phyloP scores from a whole-genome alignment of 2,797 vertebrate genomes.

The Oreonectes daqikongensis region DNA sequence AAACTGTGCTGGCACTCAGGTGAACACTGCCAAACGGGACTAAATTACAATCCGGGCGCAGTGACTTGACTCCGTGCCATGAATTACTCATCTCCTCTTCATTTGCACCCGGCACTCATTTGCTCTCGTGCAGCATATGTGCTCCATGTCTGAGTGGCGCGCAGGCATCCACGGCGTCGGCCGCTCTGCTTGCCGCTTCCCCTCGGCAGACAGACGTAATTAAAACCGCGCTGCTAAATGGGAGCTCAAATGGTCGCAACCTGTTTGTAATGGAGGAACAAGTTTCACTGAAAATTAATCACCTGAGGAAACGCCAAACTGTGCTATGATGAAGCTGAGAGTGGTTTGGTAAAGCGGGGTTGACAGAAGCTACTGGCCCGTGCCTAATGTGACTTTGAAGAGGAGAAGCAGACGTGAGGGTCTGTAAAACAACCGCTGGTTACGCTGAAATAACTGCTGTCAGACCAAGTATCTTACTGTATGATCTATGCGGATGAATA shows the following conservation, averaged over 20 bases:
- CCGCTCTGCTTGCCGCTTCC: slow-evolving; percentile 26
- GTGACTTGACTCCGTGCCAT: slow-evolving; percentile 27
- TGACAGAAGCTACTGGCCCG: slow-evolving; percentile 47
- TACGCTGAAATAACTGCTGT: neutral
- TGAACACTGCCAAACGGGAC: slow-evolving; percentile 38
- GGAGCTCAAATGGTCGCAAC: slow-evolving; percentile 50
- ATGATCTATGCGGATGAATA: no score
- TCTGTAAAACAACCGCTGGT: slow-evolving; percentile 3
- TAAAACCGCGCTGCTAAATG: slow-evolving; percentile 43
- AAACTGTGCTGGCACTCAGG: slow-evolving; percentile 42
- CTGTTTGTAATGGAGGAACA: slow-evolving; percentile 41
- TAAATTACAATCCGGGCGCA: slow-evolving; percentile 33
- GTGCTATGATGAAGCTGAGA: slow-evolving; percentile 48
- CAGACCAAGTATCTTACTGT: neutral
- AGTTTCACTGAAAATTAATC: slow-evolving; percentile 54
- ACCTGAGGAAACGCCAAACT: slow-evolving; percentile 54
- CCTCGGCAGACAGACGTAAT: slow-evolving; percentile 40
- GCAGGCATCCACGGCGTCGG: slow-evolving; percentile 30
- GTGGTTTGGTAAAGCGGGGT: slow-evolving; percentile 27
- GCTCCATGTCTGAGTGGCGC: slow-evolving; percentile 42
- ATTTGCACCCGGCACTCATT: slow-evolving; percentile 45
- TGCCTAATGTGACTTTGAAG: slow-evolving; percentile 50
- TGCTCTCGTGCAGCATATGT: slow-evolving; percentile 42
- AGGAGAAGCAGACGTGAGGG: slow-evolving; percentile 11
- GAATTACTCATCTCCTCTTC: slow-evolving; percentile 41